A percentile compares a stretch with the other conserved stretches of the same genome.
These are phyloP conservation scores for Riparia riparia DNA, from an alignment of 2,113 vertebrate species.

Conservation along the genomic window DNA sequence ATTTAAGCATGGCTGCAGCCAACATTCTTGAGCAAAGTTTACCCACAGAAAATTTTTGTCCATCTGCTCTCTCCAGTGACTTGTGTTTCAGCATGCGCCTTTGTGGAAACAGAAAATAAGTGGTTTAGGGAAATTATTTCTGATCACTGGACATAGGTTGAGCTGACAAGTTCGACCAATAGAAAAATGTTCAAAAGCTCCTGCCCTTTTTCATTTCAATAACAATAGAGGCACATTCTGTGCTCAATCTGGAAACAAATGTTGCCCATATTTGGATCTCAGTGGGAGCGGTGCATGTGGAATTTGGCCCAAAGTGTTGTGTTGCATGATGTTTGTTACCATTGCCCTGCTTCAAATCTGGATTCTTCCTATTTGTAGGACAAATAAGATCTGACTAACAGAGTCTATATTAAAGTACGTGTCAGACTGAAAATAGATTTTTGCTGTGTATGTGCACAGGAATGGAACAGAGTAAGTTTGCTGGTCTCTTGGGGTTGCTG, in stretches of 20 bases:
- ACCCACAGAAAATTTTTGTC: neutral
- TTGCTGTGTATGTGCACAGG: neutral
- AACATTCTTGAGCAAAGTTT: neutral
- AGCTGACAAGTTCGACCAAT: constrained; percentile 4
- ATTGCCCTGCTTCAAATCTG: neutral
- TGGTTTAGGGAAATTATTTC: neutral
- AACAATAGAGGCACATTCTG: constrained; percentile 47
- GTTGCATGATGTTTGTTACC: constrained; percentile 10
- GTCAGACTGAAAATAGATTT: neutral
- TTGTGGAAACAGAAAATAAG: neutral
- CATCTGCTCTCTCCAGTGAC: neutral
- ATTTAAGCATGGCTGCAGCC: constrained; percentile 21
- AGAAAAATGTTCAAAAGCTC: constrained; percentile 35
- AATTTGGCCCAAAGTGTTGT: constrained; percentile 23
- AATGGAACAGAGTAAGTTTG: neutral
- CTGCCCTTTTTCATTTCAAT: constrained; percentile 46
- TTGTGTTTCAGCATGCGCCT: accelerated
- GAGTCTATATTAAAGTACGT: neutral
- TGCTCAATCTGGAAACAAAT: constrained; percentile 62
- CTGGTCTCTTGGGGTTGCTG: neutral
- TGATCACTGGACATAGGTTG: neutral
- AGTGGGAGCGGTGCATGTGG: constrained; percentile 23
- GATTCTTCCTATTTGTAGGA: neutral
- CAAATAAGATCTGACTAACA: neutral
- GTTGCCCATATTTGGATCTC: constrained; percentile 48